Conservation (phyloP, 92 coral and sea anemone genomes). For the Umimayanthus chanpuru region DNA sequence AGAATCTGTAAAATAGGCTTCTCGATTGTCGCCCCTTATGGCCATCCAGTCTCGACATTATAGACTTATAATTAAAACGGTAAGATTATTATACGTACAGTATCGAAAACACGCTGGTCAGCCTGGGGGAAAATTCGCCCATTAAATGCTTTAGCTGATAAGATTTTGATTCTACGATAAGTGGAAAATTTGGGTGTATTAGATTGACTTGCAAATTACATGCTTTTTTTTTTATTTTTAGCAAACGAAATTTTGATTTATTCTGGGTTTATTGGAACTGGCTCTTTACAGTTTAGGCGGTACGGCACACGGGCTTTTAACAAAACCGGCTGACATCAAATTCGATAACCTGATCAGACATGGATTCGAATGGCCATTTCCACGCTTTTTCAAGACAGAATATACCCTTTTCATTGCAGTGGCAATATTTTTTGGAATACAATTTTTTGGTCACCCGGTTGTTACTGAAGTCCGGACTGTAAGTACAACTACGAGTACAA, state of each 20-base stretch:
- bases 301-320: too few species aligned
- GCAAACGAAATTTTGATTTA: neutral
- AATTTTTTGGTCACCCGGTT: neutral
- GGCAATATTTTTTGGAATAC: neutral
- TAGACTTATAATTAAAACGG: too few species aligned
- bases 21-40: too few species aligned
- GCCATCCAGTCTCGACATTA: neutral
- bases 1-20: too few species aligned
- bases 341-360: too few species aligned
- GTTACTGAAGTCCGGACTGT: neutral
- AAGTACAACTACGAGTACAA: neutral
- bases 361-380: neutral
- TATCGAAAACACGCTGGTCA: neutral
- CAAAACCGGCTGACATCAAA: too few species aligned
- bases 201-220: neutral
- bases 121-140: conserved; percentile 6
- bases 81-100: neutral
- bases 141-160: conserved; percentile 1
- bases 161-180: conserved; percentile 10
- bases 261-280: neutral
- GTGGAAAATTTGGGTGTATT: conserved; percentile 17
- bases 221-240: neutral
- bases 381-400: neutral
- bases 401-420: neutral
- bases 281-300: neutral